Evolutionary conservation across 2,797 vertebrate species (phyloP).

Genomic region (Lagocephalus sceleratus): DNA sequence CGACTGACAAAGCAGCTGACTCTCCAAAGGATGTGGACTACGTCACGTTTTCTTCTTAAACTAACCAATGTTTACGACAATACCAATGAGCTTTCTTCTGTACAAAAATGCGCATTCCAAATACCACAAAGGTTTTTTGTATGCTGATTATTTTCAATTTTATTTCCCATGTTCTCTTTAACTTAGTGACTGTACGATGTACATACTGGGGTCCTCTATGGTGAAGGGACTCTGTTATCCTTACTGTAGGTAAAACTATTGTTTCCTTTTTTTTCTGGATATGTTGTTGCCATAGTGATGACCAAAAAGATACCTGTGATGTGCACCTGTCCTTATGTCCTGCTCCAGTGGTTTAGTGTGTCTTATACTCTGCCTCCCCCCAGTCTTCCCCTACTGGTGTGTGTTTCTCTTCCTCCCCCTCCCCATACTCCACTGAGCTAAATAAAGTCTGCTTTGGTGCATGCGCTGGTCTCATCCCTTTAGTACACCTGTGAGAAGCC

Average conservation of each 20-base stretch:
- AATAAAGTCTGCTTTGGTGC: slow-evolving; percentile 85
- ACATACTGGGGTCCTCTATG: slow-evolving; percentile 73
- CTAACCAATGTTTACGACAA: slow-evolving; percentile 86
- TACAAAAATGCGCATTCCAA: slow-evolving; percentile 87
- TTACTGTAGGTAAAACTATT: slow-evolving; percentile 76
- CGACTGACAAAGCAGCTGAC: slow-evolving; percentile 60
- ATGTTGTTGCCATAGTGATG: slow-evolving; percentile 85
- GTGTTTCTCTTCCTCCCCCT: slow-evolving; percentile 71
- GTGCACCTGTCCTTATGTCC: slow-evolving; percentile 83
- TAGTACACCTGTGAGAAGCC: slow-evolving; percentile 52
- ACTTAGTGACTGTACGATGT: slow-evolving; percentile 78
- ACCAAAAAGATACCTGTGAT: slow-evolving; percentile 85
- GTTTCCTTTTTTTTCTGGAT: slow-evolving; percentile 70
- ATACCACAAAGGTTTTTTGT: slow-evolving; percentile 79
- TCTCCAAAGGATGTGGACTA: slow-evolving; percentile 79
- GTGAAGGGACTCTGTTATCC: slow-evolving; percentile 72
- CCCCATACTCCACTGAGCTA: slow-evolving; percentile 78
- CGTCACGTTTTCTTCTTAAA: slow-evolving; percentile 74
- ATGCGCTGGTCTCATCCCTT: slow-evolving; percentile 69
- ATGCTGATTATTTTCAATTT: slow-evolving; percentile 61
- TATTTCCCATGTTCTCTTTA: slow-evolving; percentile 67
- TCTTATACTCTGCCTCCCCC: slow-evolving; percentile 69
- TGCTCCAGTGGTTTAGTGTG: slow-evolving; percentile 80
- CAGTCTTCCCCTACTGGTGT: slow-evolving; percentile 64
- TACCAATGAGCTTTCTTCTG: slow-evolving; percentile 86